phyloP scores from a whole-genome alignment of 35 echinoderm and acorn worm species.

The Lytechinus pictus region DNA sequence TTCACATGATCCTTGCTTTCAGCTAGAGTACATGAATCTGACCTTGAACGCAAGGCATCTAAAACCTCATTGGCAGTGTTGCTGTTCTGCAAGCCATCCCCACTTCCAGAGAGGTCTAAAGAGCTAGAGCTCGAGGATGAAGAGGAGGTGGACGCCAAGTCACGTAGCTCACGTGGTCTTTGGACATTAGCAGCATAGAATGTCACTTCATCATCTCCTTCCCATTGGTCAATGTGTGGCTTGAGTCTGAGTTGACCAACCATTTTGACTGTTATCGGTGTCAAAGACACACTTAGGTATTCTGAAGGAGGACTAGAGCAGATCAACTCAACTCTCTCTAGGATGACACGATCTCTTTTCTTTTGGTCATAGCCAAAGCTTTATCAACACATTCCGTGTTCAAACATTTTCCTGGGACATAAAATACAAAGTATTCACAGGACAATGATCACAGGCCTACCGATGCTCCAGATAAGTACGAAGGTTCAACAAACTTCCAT shows the following conservation, averaged over 20 bases:
- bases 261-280: neutral
- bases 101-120: constrained; percentile 37
- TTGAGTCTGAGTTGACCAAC: constrained; percentile 32
- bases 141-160: constrained; percentile 6
- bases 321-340: neutral
- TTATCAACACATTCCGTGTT: neutral
- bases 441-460: neutral
- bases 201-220: constrained; percentile 41
- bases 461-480: neutral
- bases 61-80: constrained; percentile 22
- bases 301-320: neutral
- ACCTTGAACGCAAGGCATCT: neutral
- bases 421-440: neutral
- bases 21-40: neutral
- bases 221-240: constrained; percentile 28
- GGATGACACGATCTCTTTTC: neutral
- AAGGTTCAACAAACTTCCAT: neutral
- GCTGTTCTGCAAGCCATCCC: constrained; percentile 1
- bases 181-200: constrained; percentile 35
- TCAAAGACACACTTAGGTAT: neutral
- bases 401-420: neutral
- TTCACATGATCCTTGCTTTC: neutral
- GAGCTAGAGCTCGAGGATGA: neutral
- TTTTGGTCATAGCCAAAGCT: neutral
- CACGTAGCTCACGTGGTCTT: neutral